Evolutionary conservation across 2,797 vertebrate species (phyloP).

Genomic region (Gymnoscopelus braueri): DNA sequence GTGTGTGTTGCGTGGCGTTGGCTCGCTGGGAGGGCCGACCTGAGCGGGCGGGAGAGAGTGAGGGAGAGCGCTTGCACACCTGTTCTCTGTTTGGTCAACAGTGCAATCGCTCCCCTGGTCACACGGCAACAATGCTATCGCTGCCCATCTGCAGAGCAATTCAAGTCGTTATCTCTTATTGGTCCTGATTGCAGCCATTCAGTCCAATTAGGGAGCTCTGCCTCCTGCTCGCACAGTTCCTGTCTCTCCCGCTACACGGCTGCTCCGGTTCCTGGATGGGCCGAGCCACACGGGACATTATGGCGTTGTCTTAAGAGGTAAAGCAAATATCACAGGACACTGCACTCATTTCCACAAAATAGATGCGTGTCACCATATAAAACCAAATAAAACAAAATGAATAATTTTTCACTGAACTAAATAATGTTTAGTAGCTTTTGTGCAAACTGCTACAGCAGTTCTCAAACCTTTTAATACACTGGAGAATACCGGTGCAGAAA

Average conservation of each 20-base stretch:
- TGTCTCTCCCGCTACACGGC: conserved; percentile 54
- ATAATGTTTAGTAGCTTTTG: conserved; percentile 28
- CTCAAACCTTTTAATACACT: no score
- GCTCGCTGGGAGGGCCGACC: conserved; percentile 54
- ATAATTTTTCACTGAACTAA: conserved; percentile 37
- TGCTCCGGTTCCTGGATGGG: conserved; percentile 65
- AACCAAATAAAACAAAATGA: conserved; percentile 39
- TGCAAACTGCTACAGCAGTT: no score
- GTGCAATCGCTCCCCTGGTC: conserved; percentile 48
- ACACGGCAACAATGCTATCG: conserved; percentile 69
- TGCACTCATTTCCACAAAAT: conserved; percentile 41
- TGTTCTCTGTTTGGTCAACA: conserved; percentile 79
- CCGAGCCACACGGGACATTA: conserved; percentile 17
- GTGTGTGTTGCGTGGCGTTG: conserved; percentile 39
- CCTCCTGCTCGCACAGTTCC: conserved; percentile 52
- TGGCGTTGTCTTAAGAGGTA: conserved; percentile 29
- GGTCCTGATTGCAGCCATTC: conserved; percentile 71
- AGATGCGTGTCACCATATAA: conserved; percentile 54
- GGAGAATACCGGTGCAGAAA: no score
- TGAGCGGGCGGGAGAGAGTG: conserved; percentile 27
- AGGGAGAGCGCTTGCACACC: conserved; percentile 64
- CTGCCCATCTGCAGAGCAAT: conserved; percentile 62
- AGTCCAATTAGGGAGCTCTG: conserved; percentile 66
- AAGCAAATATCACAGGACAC: conserved; percentile 57
- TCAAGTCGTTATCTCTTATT: conserved; percentile 74